Base-by-base conservation (phyloP, 64 coral and sea anemone genomes). In the Cladopsammia gracilis region DNA sequence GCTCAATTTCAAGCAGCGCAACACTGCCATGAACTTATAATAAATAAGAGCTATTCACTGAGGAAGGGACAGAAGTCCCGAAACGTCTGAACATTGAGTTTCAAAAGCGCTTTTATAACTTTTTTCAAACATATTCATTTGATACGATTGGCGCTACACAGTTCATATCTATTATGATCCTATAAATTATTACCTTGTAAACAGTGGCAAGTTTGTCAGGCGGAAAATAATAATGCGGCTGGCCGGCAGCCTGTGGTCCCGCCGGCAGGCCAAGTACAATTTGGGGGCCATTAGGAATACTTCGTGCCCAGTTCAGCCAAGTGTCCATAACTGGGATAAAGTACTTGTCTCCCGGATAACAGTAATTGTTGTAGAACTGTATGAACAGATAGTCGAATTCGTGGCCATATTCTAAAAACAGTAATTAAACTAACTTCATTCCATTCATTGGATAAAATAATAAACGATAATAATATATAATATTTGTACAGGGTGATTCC, bases 301-400 rank as follows among this genome's bases (percentile, higher is more conserved):
- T 83, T 14, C 14, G 81, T n/a, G 90, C 76, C 62, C 87, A 96
- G 19, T 82, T 61, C 10, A 96, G 46, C 95, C 95, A 96, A 44
- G 87, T 60, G 50, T 92, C 24, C 20, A 96, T 62, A 3, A 86
- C 79, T 3, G 78, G 54, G 4, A 65, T 9, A 25, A 96, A 92
- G 45, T 49, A 46, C 10, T 89, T 42, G 24, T 70, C 69, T 20
- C 95, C 95, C 10, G 95, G 88, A 24, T 93, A 85, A 20, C 95
- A 96, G 74, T 96, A 94, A 23, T 94, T 94, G 92, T 97, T 90
- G 54, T 96, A 96, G 59, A 96, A 96, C 73, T 90, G 87, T 25
- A 96, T 90, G 72, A 93, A 96, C 0, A 96, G 91, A 46, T 89
- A 93, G 79, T 96, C 95, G 70, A 93, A 96, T 26, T 96, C 92